Evolutionary conservation across 2,113 vertebrate genomes (phyloP).

Genomic region (Gracilinanus agilis): DNA sequence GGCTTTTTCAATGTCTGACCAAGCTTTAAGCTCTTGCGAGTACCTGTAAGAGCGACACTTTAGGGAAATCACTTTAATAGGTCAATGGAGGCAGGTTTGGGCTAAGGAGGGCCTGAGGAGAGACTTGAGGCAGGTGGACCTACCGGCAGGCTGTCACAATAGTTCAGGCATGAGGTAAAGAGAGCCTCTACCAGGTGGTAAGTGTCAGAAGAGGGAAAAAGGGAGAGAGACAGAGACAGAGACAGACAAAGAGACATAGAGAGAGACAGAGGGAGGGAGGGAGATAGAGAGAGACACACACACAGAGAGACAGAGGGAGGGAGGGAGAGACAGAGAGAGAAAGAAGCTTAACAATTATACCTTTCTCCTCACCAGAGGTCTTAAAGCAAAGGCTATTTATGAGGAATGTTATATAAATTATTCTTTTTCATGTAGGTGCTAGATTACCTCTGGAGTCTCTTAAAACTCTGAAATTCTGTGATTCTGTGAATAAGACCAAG

Average conservation of each 20-base stretch:
- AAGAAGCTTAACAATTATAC: background rate
- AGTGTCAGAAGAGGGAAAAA: background rate
- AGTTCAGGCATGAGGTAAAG: background rate
- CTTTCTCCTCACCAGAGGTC: background rate
- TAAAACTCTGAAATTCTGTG: background rate
- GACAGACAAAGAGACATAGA: background rate
- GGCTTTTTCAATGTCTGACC: no score
- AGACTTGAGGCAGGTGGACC: background rate
- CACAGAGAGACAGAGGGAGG: background rate
- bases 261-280: background rate
- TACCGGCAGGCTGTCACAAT: background rate
- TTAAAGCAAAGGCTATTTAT: background rate
- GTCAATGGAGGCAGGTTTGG: background rate
- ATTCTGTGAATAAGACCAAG: background rate
- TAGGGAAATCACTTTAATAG: background rate
- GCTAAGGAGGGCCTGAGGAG: background rate
- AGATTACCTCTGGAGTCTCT: background rate
- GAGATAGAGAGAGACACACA: background rate
- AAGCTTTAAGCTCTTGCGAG: no score
- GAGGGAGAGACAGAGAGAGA: background rate
- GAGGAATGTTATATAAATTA: background rate
- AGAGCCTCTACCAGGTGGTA: background rate
- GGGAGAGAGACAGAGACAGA: background rate
- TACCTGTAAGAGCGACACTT: background rate
- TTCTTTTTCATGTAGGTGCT: background rate